Percentiles rank a stretch among this genome's conserved stretches.
These are phyloP conservation scores for Conchocele bisecta DNA, from an alignment of 2,888 invertebrate genomes.

Conservation along the genomic window DNA sequence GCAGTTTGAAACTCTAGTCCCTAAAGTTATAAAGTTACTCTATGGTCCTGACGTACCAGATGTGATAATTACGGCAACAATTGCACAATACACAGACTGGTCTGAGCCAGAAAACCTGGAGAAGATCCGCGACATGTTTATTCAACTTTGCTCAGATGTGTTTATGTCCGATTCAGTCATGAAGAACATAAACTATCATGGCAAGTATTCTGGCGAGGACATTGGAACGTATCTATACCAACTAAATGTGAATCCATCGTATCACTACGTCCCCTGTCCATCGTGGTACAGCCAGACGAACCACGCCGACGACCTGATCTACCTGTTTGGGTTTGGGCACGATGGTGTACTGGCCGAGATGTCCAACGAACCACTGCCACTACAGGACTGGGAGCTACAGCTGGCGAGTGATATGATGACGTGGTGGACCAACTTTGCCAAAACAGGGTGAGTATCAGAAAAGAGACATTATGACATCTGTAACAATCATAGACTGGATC, in stretches of 20 bases:
- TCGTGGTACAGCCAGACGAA: background rate
- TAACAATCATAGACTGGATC: too few relatives aligned
- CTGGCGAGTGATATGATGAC: conserved; percentile 1
- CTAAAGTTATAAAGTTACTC: background rate
- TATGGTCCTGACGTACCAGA: background rate
- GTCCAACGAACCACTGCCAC: background rate
- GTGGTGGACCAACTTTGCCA: conserved; percentile 7
- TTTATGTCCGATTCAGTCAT: background rate
- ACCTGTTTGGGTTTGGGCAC: background rate
- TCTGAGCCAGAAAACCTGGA: background rate
- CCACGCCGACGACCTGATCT: background rate
- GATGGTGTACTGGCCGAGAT: background rate
- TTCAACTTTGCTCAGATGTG: background rate
- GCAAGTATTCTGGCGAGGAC: background rate
- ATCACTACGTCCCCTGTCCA: background rate
- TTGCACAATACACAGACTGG: background rate
- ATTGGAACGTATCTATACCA: background rate
- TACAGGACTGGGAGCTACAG: background rate
- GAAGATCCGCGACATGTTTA: background rate
- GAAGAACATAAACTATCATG: background rate
- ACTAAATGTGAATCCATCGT: background rate
- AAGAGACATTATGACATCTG: too few relatives aligned
- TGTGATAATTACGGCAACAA: background rate
- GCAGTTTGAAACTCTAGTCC: background rate
- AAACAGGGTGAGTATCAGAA: conserved; percentile 13